Conservation (phyloP, 1,140 invertebrate genomes). For the Ericerus pela region DNA sequence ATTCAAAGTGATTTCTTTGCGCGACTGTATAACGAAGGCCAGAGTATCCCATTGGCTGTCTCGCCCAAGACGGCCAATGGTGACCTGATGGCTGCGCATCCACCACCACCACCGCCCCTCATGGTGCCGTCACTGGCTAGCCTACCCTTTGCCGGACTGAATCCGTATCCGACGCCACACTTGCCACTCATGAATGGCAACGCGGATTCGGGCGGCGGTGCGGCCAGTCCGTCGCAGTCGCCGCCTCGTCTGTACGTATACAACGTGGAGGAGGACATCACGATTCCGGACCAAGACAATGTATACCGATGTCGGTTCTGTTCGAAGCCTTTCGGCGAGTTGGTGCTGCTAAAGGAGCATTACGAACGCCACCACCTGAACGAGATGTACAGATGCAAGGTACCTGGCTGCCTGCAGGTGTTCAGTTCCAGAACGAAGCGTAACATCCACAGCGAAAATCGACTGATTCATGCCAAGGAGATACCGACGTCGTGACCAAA, state of each 20-base stretch:
- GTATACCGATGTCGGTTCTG: slow-evolving; percentile 49
- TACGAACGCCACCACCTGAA: slow-evolving; percentile 47
- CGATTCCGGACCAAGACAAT: slow-evolving; percentile 38
- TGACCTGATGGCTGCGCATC: not conserved
- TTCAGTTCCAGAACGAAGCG: slow-evolving; percentile 59
- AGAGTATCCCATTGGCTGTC: slow-evolving; percentile 29
- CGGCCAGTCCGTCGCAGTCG: slow-evolving; percentile 22
- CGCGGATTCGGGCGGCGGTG: slow-evolving; percentile 7
- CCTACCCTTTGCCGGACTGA: slow-evolving; percentile 19
- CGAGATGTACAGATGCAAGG: slow-evolving; percentile 63
- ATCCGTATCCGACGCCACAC: slow-evolving; percentile 24
- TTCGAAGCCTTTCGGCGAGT: slow-evolving; percentile 41
- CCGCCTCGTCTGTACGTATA: slow-evolving; percentile 29
- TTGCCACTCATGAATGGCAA: slow-evolving; percentile 18
- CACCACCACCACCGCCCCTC: not conserved
- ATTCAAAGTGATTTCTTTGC: slow-evolving; percentile 64
- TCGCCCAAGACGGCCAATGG: slow-evolving; percentile 3
- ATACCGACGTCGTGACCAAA: not conserved
- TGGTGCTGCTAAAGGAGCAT: slow-evolving; percentile 46
- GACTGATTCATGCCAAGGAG: slow-evolving; percentile 20
- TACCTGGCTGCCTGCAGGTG: slow-evolving; percentile 63
- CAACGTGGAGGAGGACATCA: slow-evolving; percentile 38
- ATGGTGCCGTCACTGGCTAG: not conserved
- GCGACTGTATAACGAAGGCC: slow-evolving; percentile 46
- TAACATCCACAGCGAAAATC: slow-evolving; percentile 50